Conservation (phyloP, 2,113 vertebrate genomes). For the Donacobius atricapilla region DNA sequence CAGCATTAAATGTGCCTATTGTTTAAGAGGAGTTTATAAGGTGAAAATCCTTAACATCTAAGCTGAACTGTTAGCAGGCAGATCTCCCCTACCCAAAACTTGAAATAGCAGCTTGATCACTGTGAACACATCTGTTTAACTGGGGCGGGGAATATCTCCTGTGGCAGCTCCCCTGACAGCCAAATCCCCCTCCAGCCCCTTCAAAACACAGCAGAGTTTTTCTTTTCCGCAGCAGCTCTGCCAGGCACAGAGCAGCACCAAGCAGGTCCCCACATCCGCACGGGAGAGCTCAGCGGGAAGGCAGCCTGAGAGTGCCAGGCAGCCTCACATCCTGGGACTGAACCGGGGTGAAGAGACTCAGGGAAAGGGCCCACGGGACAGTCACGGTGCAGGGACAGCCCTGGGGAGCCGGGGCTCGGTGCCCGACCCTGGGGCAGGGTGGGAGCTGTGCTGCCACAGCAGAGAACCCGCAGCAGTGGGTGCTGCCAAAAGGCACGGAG, state of each 20-base stretch:
- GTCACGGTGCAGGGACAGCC: too few relatives aligned
- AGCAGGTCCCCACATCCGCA: too few relatives aligned
- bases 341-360: too few relatives aligned
- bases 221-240: neutral
- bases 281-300: too few relatives aligned
- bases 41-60: constrained; percentile 38
- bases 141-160: neutral
- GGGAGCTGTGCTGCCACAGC: too few relatives aligned
- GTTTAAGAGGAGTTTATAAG: constrained; percentile 45
- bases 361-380: too few relatives aligned
- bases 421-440: neutral
- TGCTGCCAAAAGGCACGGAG: too few relatives aligned
- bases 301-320: too few relatives aligned
- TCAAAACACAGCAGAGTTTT: neutral
- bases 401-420: too few relatives aligned
- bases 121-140: neutral
- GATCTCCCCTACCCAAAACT: neutral
- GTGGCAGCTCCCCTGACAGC: neutral
- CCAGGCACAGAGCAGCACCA: neutral
- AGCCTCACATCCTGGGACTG: too few relatives aligned
- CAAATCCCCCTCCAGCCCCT: neutral
- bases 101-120: neutral
- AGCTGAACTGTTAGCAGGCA: neutral
- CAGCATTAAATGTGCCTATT: neutral
- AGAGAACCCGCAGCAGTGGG: too few relatives aligned